Evolutionary conservation across 2,797 vertebrate genomes (phyloP), one percentile per base, ranked within the genome.

Genomic region (Synanceia verrucosa): DNA sequence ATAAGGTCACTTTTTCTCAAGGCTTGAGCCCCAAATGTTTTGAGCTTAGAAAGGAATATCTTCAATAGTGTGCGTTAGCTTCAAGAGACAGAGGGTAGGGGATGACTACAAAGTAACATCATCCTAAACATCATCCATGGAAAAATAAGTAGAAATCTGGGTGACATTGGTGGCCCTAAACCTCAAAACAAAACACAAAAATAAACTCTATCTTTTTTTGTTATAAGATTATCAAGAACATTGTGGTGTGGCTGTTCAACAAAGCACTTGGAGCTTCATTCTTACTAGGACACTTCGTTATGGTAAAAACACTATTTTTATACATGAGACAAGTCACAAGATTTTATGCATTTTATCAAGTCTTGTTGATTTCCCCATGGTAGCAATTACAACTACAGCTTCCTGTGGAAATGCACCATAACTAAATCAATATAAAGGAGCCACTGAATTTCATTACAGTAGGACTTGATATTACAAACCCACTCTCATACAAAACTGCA

Each of bases 311-410:
- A n/a, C 37, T 65, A 53, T 72, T 58, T 72, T 56, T 47, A 46
- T 68, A 52, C 39, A 12, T 6, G n/a, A n/a, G n/a, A n/a, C n/a
- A 34, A 34, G 33, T n/a, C 60, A 43, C 28, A 34, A 31, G 12
- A 23, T 52, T 24, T 61, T 71, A 21, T 63, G 36, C 65, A 59
- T 53, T 73, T 65, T 61, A 76, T 63, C 52, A 28, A 64, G 52
- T 69, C 24, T 43, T 60, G 61, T 62, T 72, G 36, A 82, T 73
- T 73, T 82, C 66, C 74, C 74, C 39, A 50, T 66, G 67, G 76
- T 52, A 62, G 60, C 64, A 74, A 76, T 80, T 86, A 78, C 12
- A 72, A 53, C 56, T 60, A 41, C 41, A 56, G 10, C 60, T 64
- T 70, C 31, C n/a, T 31, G 65, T 63, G 29, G 58, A 68, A 50